Base-by-base conservation (phyloP, 2,888 invertebrate genomes). In the Xestia rhomboidea region DNA sequence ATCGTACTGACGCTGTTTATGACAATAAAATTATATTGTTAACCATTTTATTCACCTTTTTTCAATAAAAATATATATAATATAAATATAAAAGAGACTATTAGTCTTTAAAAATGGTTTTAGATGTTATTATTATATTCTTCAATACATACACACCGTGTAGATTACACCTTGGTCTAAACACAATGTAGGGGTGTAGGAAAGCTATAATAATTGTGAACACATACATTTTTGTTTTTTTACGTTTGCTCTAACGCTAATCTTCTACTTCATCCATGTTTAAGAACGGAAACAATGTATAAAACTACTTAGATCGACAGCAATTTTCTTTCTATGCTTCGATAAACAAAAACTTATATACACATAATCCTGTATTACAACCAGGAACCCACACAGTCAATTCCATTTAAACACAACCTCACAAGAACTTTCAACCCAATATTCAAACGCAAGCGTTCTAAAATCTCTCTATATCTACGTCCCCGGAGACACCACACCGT, bases 401-500 rank as follows among this genome's bases (percentile, higher is more conserved):
- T 64, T 64, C 41, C 8, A 64, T 64, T 64, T 27, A 41, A 64
- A n/a, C 63, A 11, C 0, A 41, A 64, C 41, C 21, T 41, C 41
- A 68, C 69, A 24, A 18, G 24, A 30, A 41, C 27, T 30, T 41
- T 11, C 2, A 68, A 69, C 41, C n/a, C n/a, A 57, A 54, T 13
- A 44, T n/a, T 46, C 21, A 57, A 77, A 44, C 18, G n/a, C 68
- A 66, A 79, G n/a, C 67, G 10, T 73, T 69, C 27, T 49, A 38
- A 46, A 72, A 69, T 68, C 15, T 2, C 51, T 21, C 18, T 21
- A 5, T 63, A 24, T 2, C 11, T 11, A 21, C 30, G 0, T 62
- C 82, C 54, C 77, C n/a, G 27, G 49, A 64, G 70, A 57, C 68
- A 49, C 34, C 18, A 34, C 34, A 64, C 64, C 18, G 24, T 76